Evolutionary conservation across 2,113 vertebrate species (phyloP), one percentile per base, ranked within the genome.

Genomic region (Eudyptes chrysolophus): DNA sequence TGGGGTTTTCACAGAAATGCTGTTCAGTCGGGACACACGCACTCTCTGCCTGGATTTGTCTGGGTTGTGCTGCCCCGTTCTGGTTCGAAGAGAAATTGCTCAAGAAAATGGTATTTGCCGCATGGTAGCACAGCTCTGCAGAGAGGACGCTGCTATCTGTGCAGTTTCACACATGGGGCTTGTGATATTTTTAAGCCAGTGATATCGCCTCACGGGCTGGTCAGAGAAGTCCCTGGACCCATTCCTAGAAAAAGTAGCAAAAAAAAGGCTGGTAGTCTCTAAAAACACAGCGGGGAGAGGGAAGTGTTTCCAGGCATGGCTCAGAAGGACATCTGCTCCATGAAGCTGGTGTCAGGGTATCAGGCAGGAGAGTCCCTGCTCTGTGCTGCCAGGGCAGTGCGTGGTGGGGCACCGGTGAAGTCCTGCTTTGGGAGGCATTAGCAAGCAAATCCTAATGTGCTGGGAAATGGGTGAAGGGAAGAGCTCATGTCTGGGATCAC

Each of bases 31-130:
- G 66, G 81, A 74, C 17, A 14, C 48, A 13, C 0, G 1, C 17
- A 1, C 48, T 16, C 46, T 49, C 48, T 65, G 89, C 78, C 46
- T 54, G 62, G 16, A 8, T 90, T 96, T 83, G n/a, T 66, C 66
- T 86, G 87, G 71, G 26, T 42, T 95, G 42, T 96, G 89, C 96
- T 97, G 95, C 94, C 96, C 87, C 97, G 1, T 36, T 64, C 93
- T 93, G 96, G 95, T 70, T 42, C 13, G 1, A 66, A 54, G 58
- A 83, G 40, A 94, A 85, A 96, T 55, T 84, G 74, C 78, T 94
- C 13, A 38, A 36, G 46, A 74, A 76, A 26, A 62, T 6, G 54
- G 4, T 14, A 2, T 34, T 80, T 87, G 81, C 84, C 4, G 34
- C 93, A 89, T 65, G 61, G 38, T 5, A 55, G 52, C 48, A 7